Evolutionary conservation across 1,140 invertebrate genomes (phyloP), one percentile per base, ranked within the genome.

Genomic region (Lepidostoma basale): DNA sequence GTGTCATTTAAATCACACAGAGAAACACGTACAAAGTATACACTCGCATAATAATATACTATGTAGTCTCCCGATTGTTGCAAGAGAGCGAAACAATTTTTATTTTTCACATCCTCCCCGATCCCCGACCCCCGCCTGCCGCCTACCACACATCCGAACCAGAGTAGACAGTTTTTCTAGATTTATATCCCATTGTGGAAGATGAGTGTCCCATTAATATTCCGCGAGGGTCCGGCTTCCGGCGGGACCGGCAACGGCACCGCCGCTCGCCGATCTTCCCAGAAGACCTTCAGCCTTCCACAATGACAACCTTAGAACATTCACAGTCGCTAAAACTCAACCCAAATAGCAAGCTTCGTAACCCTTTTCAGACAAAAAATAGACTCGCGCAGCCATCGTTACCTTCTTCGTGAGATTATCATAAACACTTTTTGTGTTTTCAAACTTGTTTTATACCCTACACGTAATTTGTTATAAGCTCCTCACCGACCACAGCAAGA

Each of bases 121-220:
- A n/a, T n/a, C n/a, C n/a, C n/a, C n/a, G n/a, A n/a, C n/a, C n/a
- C n/a, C n/a, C n/a, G n/a, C n/a, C n/a, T n/a, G n/a, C n/a, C n/a
- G n/a, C n/a, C n/a, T n/a, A n/a, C n/a, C n/a, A n/a, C n/a, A n/a
- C n/a, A n/a, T n/a, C n/a, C n/a, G n/a, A n/a, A n/a, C n/a, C n/a
- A n/a, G n/a, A n/a, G n/a, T 40, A 30, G 26, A 16, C 28, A 56
- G 2, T 33, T 39, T 59, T 36, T 59, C 36, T 59, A 44, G 23
- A 44, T 62, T 62, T 42, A 62, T 45, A 62, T 30, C 40, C 59
- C 59, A 62, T 62, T 45, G 56, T 39, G 30, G 6, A 16, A 3
- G 14, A 23, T 62, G 23, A 18, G 10, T 25, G 39, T 28, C 39
- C 14, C 40, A 45, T 62, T 62, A 62, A 62, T 62, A 62, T 62